Conservation (phyloP, 1,140 invertebrate species). For the Acromyrmex echinatior region DNA sequence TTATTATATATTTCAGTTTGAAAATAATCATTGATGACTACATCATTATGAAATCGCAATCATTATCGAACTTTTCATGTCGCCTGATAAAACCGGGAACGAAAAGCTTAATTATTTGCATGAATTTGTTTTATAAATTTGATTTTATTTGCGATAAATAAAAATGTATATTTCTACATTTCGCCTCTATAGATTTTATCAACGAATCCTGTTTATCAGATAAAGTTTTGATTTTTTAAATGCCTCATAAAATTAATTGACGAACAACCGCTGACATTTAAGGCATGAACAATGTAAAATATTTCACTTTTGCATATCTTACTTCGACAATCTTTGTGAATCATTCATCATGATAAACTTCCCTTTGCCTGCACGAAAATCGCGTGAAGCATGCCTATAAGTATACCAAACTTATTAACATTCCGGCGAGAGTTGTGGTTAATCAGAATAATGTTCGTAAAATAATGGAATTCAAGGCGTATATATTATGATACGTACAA, state of each 20-base stretch:
- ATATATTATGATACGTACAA: not conserved
- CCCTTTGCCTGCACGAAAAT: conserved; percentile 4
- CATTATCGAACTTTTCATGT: not conserved
- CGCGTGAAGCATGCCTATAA: not conserved
- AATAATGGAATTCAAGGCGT: conserved; percentile 2
- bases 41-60: not conserved
- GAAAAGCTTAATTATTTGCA: not conserved
- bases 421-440: not conserved
- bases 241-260: not conserved
- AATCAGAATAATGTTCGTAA: conserved; percentile 6
- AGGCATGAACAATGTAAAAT: not conserved
- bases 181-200: not conserved
- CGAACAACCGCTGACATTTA: not conserved
- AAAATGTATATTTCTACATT: not conserved
- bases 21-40: not conserved
- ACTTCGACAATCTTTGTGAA: not conserved
- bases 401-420: not conserved
- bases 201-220: not conserved
- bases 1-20: not conserved
- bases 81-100: not conserved
- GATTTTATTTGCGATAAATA: not conserved
- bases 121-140: not conserved
- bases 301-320: conserved; percentile 4
- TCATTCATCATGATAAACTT: not conserved
- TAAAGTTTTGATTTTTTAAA: not conserved